Base-by-base conservation (phyloP, 2,888 invertebrate genomes). In the Cosmopolites sordidus region DNA sequence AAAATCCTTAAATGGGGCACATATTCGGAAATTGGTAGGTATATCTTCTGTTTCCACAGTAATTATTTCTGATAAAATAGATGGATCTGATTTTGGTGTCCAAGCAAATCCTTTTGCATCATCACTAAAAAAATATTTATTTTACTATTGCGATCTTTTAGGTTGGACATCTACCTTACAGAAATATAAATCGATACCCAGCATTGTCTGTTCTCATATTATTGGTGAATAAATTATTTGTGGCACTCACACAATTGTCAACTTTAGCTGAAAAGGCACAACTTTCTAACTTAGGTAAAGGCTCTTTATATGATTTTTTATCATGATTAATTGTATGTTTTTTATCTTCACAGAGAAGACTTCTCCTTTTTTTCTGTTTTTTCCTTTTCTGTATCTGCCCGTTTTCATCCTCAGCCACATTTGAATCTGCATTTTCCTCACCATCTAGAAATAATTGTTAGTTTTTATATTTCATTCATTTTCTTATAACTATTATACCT, bases 1-100 rank as follows among this genome's bases (percentile, higher is more conserved):
- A 51, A 70, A 70, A 43, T 79, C 77, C 5, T 77, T 71, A 62
- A 86, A 82, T 0, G 81, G 77, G 45, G 79, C 77, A 66, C 84
- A 85, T 22, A 86, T 77, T 30, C 76, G 4, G 42, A 58, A 51
- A 42, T 52, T 48, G 18, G 58, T 11, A 5, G 40, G 40, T 16
- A 40, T 40, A 12, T 33, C 33, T 14, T 40, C 17, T 15, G 9
- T 40, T 16, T 40, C 33, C 4, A 40, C 15, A 6, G 40, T 6
- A 11, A 40, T 51, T 37, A 22, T 51, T 12, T 51, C 43, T 11
- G 27, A 4, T 29, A 45, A 48, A 15, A 52, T 48, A 1, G 49
- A 48, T 4, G 12, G 11, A 27, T 56, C 61, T 5, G 52, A 56
- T 30, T 62, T 63, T 16, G 56, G 42, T 27, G 47, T 42, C 33